These are phyloP conservation scores for Heterohyrax brucei DNA, from an alignment of 2,797 vertebrate genomes.

Conservation along the genomic window DNA sequence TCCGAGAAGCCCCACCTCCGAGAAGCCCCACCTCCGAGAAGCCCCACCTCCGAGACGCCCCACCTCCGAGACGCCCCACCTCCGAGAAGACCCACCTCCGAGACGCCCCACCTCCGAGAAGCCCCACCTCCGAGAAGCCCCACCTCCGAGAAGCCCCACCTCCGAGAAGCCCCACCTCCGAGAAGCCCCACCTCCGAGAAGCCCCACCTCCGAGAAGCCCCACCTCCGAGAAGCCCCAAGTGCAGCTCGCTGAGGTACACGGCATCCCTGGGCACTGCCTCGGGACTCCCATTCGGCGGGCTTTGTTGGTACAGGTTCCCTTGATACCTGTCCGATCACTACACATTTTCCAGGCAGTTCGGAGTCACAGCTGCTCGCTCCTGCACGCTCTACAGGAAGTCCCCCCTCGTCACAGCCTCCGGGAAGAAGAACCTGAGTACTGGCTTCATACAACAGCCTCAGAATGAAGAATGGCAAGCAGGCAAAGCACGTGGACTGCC, in stretches of 20 bases:
- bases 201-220: background rate
- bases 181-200: too few relatives aligned
- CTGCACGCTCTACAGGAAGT: background rate
- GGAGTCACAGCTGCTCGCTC: background rate
- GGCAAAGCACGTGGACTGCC: background rate
- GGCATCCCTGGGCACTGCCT: background rate
- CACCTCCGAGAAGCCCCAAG: background rate
- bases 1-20: too few relatives aligned
- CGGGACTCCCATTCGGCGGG: too few relatives aligned
- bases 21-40: too few relatives aligned
- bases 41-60: too few relatives aligned
- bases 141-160: too few relatives aligned
- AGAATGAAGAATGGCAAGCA: accelerated
- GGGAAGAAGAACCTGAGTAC: background rate
- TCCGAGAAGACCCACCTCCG: too few relatives aligned
- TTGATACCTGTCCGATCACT: background rate
- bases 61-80: too few relatives aligned
- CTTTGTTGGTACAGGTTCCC: too few relatives aligned
- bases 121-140: too few relatives aligned
- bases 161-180: too few relatives aligned
- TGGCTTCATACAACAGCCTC: accelerated
- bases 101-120: too few relatives aligned
- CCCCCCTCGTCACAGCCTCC: background rate
- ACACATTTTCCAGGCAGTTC: background rate
- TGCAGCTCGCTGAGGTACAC: background rate